These are phyloP conservation scores for Pachycephus smyrnensis DNA, from an alignment of 2,888 invertebrate species.

Conservation along the genomic window DNA sequence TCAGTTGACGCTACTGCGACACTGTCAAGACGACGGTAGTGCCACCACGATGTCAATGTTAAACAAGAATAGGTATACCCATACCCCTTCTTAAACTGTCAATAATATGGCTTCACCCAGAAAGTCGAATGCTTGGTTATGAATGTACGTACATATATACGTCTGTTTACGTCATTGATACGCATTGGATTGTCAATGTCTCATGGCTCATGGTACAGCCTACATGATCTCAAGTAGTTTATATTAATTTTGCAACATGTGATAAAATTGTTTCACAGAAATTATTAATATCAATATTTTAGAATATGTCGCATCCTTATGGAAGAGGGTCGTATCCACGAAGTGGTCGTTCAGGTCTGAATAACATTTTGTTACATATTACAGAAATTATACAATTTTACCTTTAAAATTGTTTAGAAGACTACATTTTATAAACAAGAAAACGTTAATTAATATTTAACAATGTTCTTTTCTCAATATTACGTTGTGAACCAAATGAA, in stretches of 20 bases:
- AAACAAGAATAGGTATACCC: too few relatives aligned
- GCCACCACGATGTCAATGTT: too few relatives aligned
- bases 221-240: background rate
- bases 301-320: constrained; percentile 12
- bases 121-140: too few relatives aligned
- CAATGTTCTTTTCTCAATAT: background rate
- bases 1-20: too few relatives aligned
- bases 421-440: background rate
- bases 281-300: background rate
- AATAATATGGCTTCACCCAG: too few relatives aligned
- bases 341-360: constrained; percentile 19
- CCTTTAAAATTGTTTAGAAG: background rate
- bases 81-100: too few relatives aligned
- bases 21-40: too few relatives aligned
- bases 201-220: background rate
- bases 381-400: background rate
- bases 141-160: too few relatives aligned
- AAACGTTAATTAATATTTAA: background rate
- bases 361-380: constrained; percentile 7
- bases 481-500: background rate
- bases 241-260: background rate
- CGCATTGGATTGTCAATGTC: background rate
- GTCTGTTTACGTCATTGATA: too few relatives aligned
- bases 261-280: background rate
- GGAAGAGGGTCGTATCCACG: constrained; percentile 15